phyloP scores from a whole-genome alignment of 2,113 vertebrate species.

The rat (Rattus norvegicus) region GRCr8 NC_086021.1:133606001-133606500 shows the following conservation, averaged over 20 bases:
- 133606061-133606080: neutral
- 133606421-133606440: conserved; percentile 68
- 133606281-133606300: conserved; percentile 92
- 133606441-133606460: conserved; percentile 70
- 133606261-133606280: conserved; percentile 91
- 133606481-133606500: conserved; percentile 58
- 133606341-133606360: neutral
- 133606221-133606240: conserved; percentile 97
- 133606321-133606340: neutral
- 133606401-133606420: conserved; percentile 70
- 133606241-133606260: conserved; percentile 98
- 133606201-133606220: conserved; percentile 95
- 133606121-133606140: conserved; percentile 50
- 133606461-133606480: conserved; percentile 64
- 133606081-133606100: conserved; percentile 75
- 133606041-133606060: neutral
- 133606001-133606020: neutral
- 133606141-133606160: conserved; percentile 88
- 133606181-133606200: conserved; percentile 95
- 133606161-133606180: conserved; percentile 88
- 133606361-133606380: neutral
- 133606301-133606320: conserved; percentile 89
- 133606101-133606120: conserved; percentile 76
- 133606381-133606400: conserved; percentile 59
- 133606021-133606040: conserved; percentile 14